Percentiles rank a stretch among this genome's conserved stretches.
phyloP scores from a whole-genome alignment of 2,113 vertebrate genomes.

The Epinephelus moara region DNA sequence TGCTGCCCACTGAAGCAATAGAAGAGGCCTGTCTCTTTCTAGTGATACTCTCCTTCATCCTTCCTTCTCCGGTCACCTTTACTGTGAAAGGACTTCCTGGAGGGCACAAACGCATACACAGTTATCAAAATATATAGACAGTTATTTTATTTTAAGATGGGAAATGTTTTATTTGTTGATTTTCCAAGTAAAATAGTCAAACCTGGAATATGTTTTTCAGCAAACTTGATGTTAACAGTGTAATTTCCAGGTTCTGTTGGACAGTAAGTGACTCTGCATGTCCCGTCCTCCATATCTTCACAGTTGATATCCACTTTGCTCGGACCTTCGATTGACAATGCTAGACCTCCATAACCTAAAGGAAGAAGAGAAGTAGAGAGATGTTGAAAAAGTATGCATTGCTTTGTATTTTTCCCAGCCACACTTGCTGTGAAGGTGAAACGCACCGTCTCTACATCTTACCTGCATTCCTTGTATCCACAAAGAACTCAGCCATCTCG shows the following conservation, averaged over 20 bases:
- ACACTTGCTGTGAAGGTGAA: rapidly evolving
- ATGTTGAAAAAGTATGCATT: background rate
- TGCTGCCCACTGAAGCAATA: conserved; percentile 94
- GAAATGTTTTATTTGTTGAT: background rate
- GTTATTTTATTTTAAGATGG: background rate
- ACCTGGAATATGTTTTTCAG: conserved; percentile 97
- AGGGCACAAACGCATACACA: conserved; percentile 5
- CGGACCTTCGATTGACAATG: conserved; percentile 96
- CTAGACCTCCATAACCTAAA: conserved; percentile 95
- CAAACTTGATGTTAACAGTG: conserved; percentile 97
- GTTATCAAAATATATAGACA: background rate
- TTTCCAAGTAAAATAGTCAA: conserved; percentile 13
- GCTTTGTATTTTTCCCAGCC: background rate
- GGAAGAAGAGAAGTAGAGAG: background rate
- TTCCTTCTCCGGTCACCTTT: conserved; percentile 95
- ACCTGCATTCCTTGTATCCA: conserved; percentile 97
- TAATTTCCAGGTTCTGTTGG: conserved; percentile 97
- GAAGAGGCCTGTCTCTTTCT: conserved; percentile 94
- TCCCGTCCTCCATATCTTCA: conserved; percentile 95
- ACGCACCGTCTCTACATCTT: background rate
- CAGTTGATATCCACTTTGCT: conserved; percentile 99
- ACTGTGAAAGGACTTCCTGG: conserved; percentile 97
- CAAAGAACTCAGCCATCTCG: conserved; percentile 94
- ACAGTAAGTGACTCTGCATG: conserved; percentile 96
- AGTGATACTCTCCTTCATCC: conserved; percentile 97